Base-by-base conservation (phyloP, 2,113 vertebrate species). In the Cynoglossus semilaevis region DNA sequence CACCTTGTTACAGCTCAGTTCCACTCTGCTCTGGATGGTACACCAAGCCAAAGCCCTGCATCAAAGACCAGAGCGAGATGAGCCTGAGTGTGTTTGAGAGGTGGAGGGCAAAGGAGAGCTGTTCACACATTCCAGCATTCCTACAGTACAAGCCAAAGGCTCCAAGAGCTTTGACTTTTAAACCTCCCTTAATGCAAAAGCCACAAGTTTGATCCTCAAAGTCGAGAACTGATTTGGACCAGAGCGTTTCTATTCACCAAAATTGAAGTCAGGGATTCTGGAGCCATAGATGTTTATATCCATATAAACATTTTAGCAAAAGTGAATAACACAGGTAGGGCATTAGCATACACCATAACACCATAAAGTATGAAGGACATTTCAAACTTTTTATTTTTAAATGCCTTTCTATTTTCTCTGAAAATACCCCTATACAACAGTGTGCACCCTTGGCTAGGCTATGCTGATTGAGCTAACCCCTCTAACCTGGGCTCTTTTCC, bases 1-100 rank as follows among this genome's bases (percentile, higher is more conserved):
- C 67, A 73, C 82, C 86, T 84, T 85, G 80, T 86, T 86, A 82
- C 76, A 79, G 74, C 82, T 87, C 78, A 60, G 64, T 71, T 65
- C 72, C 77, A 51, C 75, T 80, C 63, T 54, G 66, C 77, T 41
- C 10, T 67, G 37, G 50, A 70, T 74, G 76, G 78, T 72, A 77
- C 71, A 62, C 76, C 72, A 84, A 74, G 49, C 69, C 66, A 70
- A 74, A 77, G 73, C 53, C 47, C 58, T 50, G 48, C 75, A 83
- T 84, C 75, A 86, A 79, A 87, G 63, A 76, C 53, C 41, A 61
- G 58, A 70, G 9, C 59, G 63, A 43, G 64, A 41, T 12, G 11
- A 41, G 14, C 3, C 8, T 40, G 36, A 3, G 36, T 38, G 36
- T 38, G 36, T 38, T 2, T 8, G 37, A 9, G 12, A 12, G 12